Percentiles rank a stretch among this genome's conserved stretches.
phyloP scores from a whole-genome alignment of 2,113 vertebrate genomes.

The Leptobrachium leishanense region DNA sequence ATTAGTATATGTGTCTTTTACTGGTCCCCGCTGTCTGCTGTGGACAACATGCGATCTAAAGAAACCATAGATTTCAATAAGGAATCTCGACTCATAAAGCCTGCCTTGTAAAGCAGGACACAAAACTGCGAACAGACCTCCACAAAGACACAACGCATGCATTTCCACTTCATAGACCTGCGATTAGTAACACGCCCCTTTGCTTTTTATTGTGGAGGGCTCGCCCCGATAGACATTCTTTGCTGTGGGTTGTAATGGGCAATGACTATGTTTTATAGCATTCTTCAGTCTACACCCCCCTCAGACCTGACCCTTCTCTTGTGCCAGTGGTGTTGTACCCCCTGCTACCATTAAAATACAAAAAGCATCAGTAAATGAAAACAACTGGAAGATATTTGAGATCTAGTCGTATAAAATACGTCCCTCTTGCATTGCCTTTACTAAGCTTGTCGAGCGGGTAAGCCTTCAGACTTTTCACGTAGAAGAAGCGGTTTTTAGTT shows the following conservation, averaged over 20 bases:
- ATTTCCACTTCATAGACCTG: conserved; percentile 11
- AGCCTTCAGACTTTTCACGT: too few species aligned
- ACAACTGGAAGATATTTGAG: too few species aligned
- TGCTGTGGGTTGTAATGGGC: conserved; percentile 3
- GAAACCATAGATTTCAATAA: too few species aligned
- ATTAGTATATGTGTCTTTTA: too few species aligned
- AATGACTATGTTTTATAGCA: conserved; percentile 2
- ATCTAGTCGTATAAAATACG: too few species aligned
- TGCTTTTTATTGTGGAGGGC: conserved; percentile 1
- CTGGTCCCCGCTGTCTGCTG: too few species aligned
- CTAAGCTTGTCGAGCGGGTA: too few species aligned
- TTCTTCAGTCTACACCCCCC: neutral
- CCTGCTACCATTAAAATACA: neutral
- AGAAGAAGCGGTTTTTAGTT: conserved; percentile 65
- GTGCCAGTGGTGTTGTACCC: neutral
- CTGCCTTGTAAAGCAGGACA: neutral
- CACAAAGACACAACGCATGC: neutral
- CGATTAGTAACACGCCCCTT: conserved; percentile 12
- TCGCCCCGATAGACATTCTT: conserved; percentile 6
- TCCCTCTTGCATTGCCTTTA: too few species aligned
- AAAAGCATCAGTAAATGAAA: too few species aligned
- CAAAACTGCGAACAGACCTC: neutral
- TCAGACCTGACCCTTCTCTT: conserved; percentile 35
- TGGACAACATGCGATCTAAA: too few species aligned
- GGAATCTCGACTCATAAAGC: conserved; percentile 4